Conservation (phyloP, 2,888 invertebrate species). For the Brachyptera putata region DNA sequence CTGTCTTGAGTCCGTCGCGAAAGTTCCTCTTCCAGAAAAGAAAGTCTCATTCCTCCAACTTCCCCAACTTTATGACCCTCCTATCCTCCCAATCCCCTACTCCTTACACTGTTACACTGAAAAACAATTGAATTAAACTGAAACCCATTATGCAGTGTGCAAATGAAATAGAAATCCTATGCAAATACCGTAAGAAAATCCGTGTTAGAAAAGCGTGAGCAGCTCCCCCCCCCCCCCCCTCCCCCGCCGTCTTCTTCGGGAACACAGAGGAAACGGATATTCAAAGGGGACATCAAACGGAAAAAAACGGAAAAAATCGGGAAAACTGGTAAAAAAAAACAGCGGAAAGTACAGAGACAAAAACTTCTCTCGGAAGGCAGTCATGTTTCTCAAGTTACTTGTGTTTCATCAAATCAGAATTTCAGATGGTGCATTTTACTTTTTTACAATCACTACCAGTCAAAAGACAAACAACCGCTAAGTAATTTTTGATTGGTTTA, state of each 20-base stretch:
- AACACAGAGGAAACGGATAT: not conserved
- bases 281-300: conserved; percentile 6
- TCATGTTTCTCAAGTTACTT: too few species aligned
- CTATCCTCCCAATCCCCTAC: conserved; percentile 9
- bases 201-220: conserved; percentile 22
- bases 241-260: too few species aligned
- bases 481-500: too few species aligned
- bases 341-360: not conserved
- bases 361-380: too few species aligned
- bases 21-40: not conserved
- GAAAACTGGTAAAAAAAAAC: not conserved
- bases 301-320: not conserved
- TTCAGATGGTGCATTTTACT: too few species aligned
- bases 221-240: too few species aligned
- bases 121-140: conserved; percentile 52
- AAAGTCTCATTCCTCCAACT: conserved; percentile 1
- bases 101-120: too few species aligned
- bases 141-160: conserved; percentile 49
- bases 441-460: too few species aligned
- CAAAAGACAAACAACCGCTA: too few species aligned
- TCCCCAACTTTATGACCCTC: conserved; percentile 24
- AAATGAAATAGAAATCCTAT: conserved; percentile 54
- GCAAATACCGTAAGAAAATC: conserved; percentile 43
- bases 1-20: not conserved
- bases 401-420: too few species aligned